Base-by-base conservation (phyloP, 2,888 invertebrate genomes). In the Eupithecia tripunctaria region DNA sequence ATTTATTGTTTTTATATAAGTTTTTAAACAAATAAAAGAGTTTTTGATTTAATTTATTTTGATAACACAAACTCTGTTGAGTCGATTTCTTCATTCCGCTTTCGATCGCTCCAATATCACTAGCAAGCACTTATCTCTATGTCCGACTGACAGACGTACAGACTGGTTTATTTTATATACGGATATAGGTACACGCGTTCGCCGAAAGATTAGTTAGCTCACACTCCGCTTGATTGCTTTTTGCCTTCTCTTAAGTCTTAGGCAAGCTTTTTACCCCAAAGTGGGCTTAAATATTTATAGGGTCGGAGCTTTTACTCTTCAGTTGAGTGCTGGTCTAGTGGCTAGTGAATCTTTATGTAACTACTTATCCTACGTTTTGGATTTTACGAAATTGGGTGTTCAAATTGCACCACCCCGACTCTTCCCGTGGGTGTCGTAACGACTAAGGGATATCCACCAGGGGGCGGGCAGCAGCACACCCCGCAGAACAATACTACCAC, bases 181-280 rank as follows among this genome's bases (percentile, higher is more conserved):
- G 68, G 66, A 68, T 63, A 72, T 76, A n/a, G n/a, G n/a, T n/a
- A 76, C 78, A 81, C 72, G 70, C 74, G 71, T 72, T 70, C 78
- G 83, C 70, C 80, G 84, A 86, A 72, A 82, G 82, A 83, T 84
- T 83, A 81, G 81, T 82, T 41, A 70, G 63, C 63, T 62, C 75
- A 74, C 81, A 80, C 81, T 82, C 78, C 75, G 78, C 71, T 76
- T 76, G 79, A 83, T 82, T 80, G 78, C 75, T 77, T 75, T 78
- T 78, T 72, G 67, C 67, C 77, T 67, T 59, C 29, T 71, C 56
- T 72, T 47, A 41, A 76, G 60, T 72, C 68, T 77, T 71, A 59
- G 60, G 56, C 59, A 63, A 74, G 43, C 56, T 64, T 70, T 70
- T 73, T 73, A 70, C 70, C 64, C 64, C 29, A n/a, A 38, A 73